Evolutionary conservation across 2,113 vertebrate species (phyloP).

Genomic region (Grammomys surdaster): DNA sequence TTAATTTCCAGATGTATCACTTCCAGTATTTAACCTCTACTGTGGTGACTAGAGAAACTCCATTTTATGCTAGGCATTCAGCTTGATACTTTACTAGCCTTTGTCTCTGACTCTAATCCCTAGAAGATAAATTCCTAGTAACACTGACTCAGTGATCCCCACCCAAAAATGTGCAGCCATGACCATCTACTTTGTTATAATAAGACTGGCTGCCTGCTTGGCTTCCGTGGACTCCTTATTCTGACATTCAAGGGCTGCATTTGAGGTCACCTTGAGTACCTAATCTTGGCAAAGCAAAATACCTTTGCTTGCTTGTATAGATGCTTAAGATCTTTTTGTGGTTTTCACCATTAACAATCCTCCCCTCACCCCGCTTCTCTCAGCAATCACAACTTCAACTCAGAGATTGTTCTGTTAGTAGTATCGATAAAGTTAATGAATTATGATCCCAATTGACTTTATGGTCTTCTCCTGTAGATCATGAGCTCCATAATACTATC

Average conservation of each 20-base stretch:
- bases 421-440: background rate
- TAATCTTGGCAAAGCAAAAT: background rate
- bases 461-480: background rate
- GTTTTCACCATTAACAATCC: background rate
- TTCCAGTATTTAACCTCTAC: background rate
- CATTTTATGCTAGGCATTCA: background rate
- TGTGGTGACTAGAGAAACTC: background rate
- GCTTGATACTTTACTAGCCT: background rate
- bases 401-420: background rate
- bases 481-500: background rate
- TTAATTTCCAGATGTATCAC: conserved; percentile 17
- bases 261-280: background rate
- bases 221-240: background rate
- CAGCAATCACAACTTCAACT: background rate
- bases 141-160: background rate
- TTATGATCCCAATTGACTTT: background rate
- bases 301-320: background rate
- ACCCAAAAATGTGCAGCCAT: background rate
- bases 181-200: background rate
- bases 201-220: background rate
- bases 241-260: background rate
- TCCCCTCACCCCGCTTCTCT: background rate
- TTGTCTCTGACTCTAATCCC: background rate
- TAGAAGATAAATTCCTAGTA: background rate
- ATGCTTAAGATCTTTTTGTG: background rate